Evolutionary conservation across 1,140 invertebrate species (phyloP).

Genomic region (Cryptotermes secundus): DNA sequence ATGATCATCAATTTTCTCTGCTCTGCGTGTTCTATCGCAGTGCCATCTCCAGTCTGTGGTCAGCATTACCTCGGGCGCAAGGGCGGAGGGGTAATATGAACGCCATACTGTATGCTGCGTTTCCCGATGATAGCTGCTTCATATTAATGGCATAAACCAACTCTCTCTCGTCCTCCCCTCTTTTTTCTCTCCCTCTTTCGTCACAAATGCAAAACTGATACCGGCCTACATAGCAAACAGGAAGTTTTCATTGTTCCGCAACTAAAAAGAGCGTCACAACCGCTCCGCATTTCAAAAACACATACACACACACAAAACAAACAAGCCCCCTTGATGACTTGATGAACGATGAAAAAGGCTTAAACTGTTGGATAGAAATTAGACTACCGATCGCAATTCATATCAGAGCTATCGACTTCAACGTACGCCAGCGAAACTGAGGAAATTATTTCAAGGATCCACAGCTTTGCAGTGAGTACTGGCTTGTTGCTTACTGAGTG

Average conservation of each 20-base stretch:
- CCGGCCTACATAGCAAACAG: background rate
- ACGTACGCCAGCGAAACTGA: too few relatives aligned
- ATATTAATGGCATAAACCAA: conserved; percentile 8
- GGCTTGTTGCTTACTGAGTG: too few relatives aligned
- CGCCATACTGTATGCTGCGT: background rate
- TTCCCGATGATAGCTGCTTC: background rate
- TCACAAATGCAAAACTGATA: conserved; percentile 9
- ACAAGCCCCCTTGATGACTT: background rate
- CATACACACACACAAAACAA: background rate
- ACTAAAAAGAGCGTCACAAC: background rate
- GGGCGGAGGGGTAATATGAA: background rate
- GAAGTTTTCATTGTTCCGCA: conserved; percentile 16
- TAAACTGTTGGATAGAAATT: too few relatives aligned
- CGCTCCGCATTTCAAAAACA: background rate
- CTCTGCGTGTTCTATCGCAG: conserved; percentile 2
- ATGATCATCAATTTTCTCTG: background rate
- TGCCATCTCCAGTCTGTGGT: background rate
- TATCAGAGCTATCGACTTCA: too few relatives aligned
- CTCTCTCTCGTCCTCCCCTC: background rate
- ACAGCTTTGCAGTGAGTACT: too few relatives aligned
- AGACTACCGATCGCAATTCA: too few relatives aligned
- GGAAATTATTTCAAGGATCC: too few relatives aligned
- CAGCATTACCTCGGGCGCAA: background rate
- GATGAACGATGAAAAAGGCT: background rate
- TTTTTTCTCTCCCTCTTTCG: background rate